Evolutionary conservation across 2,797 vertebrate species (phyloP), one percentile per base, ranked within the genome.

Genomic region (Macropodus opercularis): DNA sequence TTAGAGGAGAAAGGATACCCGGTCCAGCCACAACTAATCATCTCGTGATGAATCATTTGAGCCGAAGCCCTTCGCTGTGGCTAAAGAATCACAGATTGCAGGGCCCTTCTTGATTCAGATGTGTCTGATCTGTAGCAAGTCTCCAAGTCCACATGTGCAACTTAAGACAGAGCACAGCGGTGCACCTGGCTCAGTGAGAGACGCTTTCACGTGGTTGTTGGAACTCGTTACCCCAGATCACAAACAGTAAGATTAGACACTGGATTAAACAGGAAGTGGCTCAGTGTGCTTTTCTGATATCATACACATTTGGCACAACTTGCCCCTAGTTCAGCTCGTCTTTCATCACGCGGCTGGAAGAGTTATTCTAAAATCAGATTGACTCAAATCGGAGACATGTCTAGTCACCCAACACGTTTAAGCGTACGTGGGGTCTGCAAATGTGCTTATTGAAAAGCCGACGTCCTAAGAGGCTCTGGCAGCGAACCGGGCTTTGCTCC

Each of bases 41-140:
- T 72, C 79, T 35, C 83, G 88, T 84, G 90, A 89, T 89, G 87
- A 91, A 86, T 89, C 86, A 90, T 86, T 86, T 80, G 75, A 86
- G 84, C 54, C 46, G 13, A 61, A 84, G 71, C 77, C 83, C 75
- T 85, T 55, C 79, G 81, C 81, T 88, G 86, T 69, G 85, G 87
- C 80, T 78, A 71, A 79, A 63, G 65, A 47, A 83, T 84, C 75
- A 62, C 72, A 84, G 75, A 86, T 81, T 77, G 76, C 71, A 68
- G 67, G n/a, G n/a, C n/a, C n/a, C n/a, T 64, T 77, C 59, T 69
- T 31, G 52, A 44, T 60, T 63, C 49, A 64, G 59, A 77, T 76
- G 52, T 63, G 17, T 58, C n/a, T n/a, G n/a, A n/a, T n/a, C n/a
- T 40, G 38, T 19, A 34, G 36, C 2, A 0, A 19, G 2, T 73